Evolutionary conservation across 2,797 vertebrate genomes (phyloP), one percentile per base, ranked within the genome.

Genomic region (Myotis pilosus): DNA sequence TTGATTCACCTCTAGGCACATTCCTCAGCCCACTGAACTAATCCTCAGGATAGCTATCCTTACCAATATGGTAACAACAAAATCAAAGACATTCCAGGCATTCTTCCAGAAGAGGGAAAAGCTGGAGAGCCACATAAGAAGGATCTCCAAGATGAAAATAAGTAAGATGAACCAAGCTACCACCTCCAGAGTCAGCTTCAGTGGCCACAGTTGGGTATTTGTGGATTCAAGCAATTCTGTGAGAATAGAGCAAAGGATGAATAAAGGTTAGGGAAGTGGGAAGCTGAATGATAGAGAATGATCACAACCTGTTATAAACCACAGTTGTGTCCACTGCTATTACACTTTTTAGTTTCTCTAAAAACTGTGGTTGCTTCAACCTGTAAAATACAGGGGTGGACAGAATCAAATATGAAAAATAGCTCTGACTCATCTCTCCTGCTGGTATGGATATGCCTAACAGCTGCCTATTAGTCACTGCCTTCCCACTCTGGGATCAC

Each of bases 61-160:
- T 96, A 98, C 98, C 97, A 97, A 20, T 5, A 97, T 0, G 10
- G 98, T 98, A 74, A 98, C 75, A 41, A 78, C 11, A 94, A 98
- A 98, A 95, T 98, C 98, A 92, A 98, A 98, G 68, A 98, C 60
- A 86, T 98, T 98, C 98, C 98, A 98, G 36, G 91, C 49, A 89
- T 68, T 97, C 51, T 89, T 97, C 98, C 98, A 98, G 84, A 97
- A 98, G 23, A 74, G 69, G 57, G 23, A 72, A 95, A 98, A 98
- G 84, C 85, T 96, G 30, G 95, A 94, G 3, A 97, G 5, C 98
- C 98, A 98, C 93, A 97, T 97, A 53, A 98, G 94, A 25, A 96
- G 1, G 68, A 98, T 98, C 93, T 98, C 98, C 15, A 94, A 3
- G 10, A 97, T 33, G 92, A 98, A 98, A 87, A 98, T 60, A 44